Evolutionary conservation across 2,888 invertebrate genomes (phyloP).

Genomic region (Belgica antarctica): DNA sequence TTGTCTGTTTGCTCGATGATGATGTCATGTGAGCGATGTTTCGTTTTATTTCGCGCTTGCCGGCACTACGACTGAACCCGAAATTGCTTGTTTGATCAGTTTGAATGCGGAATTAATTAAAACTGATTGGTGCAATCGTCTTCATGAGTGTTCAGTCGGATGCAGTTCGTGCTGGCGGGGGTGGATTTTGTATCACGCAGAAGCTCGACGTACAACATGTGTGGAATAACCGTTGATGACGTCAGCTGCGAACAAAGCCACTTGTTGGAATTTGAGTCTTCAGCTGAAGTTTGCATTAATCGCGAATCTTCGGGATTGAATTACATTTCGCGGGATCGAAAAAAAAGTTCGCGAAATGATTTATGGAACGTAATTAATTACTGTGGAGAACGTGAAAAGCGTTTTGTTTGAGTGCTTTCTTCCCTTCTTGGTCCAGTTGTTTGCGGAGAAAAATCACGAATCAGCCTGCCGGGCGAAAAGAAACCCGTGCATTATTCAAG

Average conservation of each 20-base stretch:
- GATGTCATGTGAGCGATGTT: slow-evolving; percentile 21
- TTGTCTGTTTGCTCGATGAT: slow-evolving; percentile 12
- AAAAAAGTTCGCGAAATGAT: slow-evolving; percentile 9
- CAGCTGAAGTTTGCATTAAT: neutral
- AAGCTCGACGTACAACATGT: neutral
- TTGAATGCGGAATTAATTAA: neutral
- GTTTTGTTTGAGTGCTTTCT: neutral
- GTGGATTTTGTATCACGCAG: neutral
- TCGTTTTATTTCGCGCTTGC: neutral
- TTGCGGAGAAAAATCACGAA: slow-evolving; percentile 3
- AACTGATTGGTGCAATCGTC: neutral
- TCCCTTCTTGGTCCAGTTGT: neutral
- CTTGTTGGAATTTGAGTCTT: neutral
- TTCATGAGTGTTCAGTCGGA: neutral
- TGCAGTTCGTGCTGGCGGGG: neutral
- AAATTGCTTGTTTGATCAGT: neutral
- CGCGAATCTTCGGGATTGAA: neutral
- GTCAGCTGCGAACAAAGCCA: neutral
- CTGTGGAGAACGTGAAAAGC: too few relatives aligned
- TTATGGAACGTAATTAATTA: slow-evolving; percentile 21
- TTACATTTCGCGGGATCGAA: neutral
- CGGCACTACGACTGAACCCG: neutral
- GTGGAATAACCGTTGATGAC: neutral
- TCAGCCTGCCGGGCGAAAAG: neutral
- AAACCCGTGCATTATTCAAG: too few relatives aligned